Evolutionary conservation across 2,797 vertebrate species (phyloP), one percentile per base, ranked within the genome.

Genomic region (Falco naumanni): DNA sequence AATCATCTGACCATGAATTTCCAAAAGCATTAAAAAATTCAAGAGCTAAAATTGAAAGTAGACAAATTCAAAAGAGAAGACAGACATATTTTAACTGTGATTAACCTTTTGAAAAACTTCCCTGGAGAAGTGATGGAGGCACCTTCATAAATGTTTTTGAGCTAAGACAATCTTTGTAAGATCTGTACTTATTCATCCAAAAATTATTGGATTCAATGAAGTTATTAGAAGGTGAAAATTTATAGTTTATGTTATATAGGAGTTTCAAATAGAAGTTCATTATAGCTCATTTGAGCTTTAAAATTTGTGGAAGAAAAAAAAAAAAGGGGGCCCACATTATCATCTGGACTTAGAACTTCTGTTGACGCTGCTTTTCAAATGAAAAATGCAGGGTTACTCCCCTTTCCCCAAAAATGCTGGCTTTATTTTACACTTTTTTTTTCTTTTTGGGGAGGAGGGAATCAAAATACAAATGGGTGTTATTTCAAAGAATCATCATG

Each of bases 151-250:
- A 96, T 94, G 39, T 57, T 72, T 90, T 95, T 94, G 51, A 88
- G 28, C 47, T 91, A 83, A 95, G 24, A 84, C 75, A 63, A 43
- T 87, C 78, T 95, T 88, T 87, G 47, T 37, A 94, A 90, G 95
- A 89, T 88, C 65, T 72, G 84, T 88, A 93, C 65, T 84, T 93
- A 90, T 84, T 91, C 54, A 90, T 86, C 66, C 71, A 93, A 94
- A 96, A 96, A 92, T 54, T 88, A 94, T 88, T 91, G n/a, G 48
- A 91, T 78, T 91, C 80, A 76, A 16, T 43, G 43, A 43, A 41
- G 25, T 41, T 69, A 81, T 60, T 74, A 24, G 89, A 95, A 96
- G 90, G 95, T 95, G 91, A 96, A 94, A 91, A 95, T 97, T 96
- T 95, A 95, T 93, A 63, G 76, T 60, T 57, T 16, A 60, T 94